These are phyloP conservation scores for Tenthredo distinguenda DNA, from an alignment of 2,888 invertebrate genomes.

Conservation along the genomic window DNA sequence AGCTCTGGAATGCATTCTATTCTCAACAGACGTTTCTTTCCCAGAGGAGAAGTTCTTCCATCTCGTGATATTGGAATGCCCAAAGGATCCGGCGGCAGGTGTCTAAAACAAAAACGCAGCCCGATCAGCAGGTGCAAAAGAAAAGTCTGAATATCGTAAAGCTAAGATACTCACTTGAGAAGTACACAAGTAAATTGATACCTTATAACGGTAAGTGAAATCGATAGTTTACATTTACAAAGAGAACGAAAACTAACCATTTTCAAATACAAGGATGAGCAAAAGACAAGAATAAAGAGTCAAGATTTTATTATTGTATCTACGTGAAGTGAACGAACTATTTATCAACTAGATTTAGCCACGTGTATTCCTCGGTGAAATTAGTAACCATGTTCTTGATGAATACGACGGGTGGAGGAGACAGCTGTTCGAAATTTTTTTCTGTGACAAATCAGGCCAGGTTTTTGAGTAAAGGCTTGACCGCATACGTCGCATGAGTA, in stretches of 20 bases:
- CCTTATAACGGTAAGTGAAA: neutral
- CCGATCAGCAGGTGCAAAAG: neutral
- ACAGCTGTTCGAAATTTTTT: too few relatives aligned
- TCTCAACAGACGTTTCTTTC: neutral
- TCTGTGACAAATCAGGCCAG: too few relatives aligned
- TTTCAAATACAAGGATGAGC: neutral
- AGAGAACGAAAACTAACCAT: neutral
- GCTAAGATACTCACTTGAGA: constrained; percentile 33
- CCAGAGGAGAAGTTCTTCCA: neutral
- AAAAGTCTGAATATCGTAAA: neutral
- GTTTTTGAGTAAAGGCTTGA: too few relatives aligned
- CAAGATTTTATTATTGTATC: neutral
- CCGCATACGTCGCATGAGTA: too few relatives aligned
- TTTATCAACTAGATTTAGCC: too few relatives aligned
- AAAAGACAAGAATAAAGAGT: neutral
- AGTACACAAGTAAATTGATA: neutral
- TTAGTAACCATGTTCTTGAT: too few relatives aligned
- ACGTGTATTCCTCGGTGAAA: too few relatives aligned
- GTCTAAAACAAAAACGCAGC: constrained; percentile 43
- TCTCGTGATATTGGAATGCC: constrained; percentile 26
- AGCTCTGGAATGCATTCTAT: constrained; percentile 28
- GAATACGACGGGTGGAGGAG: too few relatives aligned
- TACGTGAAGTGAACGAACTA: too few relatives aligned
- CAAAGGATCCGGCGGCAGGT: constrained; percentile 33
- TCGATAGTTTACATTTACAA: neutral